Evolutionary conservation across 2,888 invertebrate genomes (phyloP).

Genomic region (Trichopria drosophilae): DNA sequence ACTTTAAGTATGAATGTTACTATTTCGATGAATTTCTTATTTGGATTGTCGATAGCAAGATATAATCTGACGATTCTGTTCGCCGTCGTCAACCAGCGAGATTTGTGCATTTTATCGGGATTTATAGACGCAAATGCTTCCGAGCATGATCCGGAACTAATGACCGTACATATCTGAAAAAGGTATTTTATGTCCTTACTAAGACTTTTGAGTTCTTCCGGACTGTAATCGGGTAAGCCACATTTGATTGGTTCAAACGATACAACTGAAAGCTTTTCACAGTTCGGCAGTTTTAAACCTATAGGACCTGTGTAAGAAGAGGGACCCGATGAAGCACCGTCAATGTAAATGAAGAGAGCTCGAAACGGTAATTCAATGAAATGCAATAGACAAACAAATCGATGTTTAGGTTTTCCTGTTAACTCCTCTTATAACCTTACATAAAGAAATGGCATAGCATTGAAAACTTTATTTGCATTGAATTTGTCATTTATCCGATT

Average conservation of each 20-base stretch:
- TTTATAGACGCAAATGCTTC: constrained; percentile 3
- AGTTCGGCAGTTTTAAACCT: neutral
- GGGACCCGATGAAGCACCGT: neutral
- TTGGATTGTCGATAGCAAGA: neutral
- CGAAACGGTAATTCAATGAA: neutral
- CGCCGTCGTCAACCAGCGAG: constrained; percentile 4
- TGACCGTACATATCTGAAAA: neutral
- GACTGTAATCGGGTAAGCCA: neutral
- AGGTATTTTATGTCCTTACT: constrained; percentile 11
- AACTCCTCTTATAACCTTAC: too few relatives aligned
- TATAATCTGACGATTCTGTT: constrained; percentile 5
- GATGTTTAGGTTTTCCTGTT: too few relatives aligned
- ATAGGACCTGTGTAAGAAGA: neutral
- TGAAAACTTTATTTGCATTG: too few relatives aligned
- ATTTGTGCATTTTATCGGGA: neutral
- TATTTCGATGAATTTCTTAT: too few relatives aligned
- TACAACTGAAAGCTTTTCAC: neutral
- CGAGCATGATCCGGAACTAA: constrained; percentile 4
- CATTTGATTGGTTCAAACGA: neutral
- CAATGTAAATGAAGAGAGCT: neutral
- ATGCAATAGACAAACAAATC: neutral
- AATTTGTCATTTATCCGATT: too few relatives aligned
- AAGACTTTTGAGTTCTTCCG: neutral
- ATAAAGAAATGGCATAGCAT: too few relatives aligned
- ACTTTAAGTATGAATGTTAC: neutral